These are phyloP conservation scores for Didymodactylos carnosus DNA, from an alignment of 2,888 invertebrate genomes.

Conservation along the genomic window DNA sequence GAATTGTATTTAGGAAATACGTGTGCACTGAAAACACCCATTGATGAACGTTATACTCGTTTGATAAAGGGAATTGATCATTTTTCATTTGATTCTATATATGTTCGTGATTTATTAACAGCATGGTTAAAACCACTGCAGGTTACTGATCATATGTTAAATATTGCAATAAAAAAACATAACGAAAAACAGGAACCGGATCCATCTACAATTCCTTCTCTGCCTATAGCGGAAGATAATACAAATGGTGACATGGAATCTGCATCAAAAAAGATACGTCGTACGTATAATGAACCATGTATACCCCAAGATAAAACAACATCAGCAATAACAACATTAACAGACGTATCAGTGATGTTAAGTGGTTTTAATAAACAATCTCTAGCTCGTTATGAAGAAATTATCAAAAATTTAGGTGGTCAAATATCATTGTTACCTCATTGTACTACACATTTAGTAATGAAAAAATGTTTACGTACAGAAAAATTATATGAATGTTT, in stretches of 20 bases:
- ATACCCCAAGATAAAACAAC: background rate
- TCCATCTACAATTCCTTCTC: background rate
- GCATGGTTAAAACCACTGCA: constrained; percentile 83
- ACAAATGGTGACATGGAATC: too few species aligned
- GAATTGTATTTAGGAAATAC: constrained; percentile 73
- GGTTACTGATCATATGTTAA: constrained; percentile 41
- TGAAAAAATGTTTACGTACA: background rate
- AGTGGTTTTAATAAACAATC: background rate
- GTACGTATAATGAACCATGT: background rate
- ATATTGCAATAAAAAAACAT: background rate
- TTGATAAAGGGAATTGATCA: constrained; percentile 36
- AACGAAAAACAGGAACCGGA: background rate
- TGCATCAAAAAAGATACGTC: too few species aligned
- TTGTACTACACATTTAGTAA: background rate
- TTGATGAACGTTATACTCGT: constrained; percentile 34
- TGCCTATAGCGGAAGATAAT: too few species aligned
- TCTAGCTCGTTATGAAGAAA: background rate
- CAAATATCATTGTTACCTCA: background rate
- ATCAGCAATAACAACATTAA: background rate
- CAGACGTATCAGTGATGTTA: background rate
- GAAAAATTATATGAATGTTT: background rate
- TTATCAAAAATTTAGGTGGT: background rate
- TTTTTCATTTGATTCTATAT: constrained; percentile 8
- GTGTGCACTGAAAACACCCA: constrained; percentile 44
- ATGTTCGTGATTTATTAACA: constrained; percentile 38